These are phyloP conservation scores for Ariopsis seemanni DNA, from an alignment of 2,113 vertebrate genomes.

Conservation along the genomic window DNA sequence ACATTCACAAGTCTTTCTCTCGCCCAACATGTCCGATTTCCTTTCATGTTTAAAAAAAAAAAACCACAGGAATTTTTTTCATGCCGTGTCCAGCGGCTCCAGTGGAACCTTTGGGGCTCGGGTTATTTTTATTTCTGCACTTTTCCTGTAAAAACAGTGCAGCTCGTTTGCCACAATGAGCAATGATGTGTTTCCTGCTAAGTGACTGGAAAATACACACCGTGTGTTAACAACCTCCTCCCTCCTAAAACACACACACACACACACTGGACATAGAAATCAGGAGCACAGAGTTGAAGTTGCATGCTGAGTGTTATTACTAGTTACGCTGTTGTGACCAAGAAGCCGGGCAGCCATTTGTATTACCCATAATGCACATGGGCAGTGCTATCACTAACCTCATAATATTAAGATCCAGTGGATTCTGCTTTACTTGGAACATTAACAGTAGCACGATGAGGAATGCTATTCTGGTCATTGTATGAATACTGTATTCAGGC, in stretches of 20 bases:
- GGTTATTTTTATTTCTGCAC: slow-evolving; percentile 99
- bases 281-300: slow-evolving; percentile 13
- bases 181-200: slow-evolving; percentile 95
- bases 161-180: slow-evolving; percentile 85
- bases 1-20: neutral
- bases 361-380: slow-evolving; percentile 6
- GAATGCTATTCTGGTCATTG: neutral
- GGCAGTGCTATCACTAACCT: neutral
- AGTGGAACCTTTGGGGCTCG: slow-evolving; percentile 63
- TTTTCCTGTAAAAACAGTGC: slow-evolving; percentile 90
- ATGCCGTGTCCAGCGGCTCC: slow-evolving; percentile 40
- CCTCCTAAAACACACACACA: slow-evolving; percentile 75
- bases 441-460: neutral
- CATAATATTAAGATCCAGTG: neutral
- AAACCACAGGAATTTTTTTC: slow-evolving; percentile 6
- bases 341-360: neutral
- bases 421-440: neutral
- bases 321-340: neutral
- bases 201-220: slow-evolving; percentile 90
- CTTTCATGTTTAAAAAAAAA: slow-evolving; percentile 36
- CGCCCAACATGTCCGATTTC: neutral
- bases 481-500: neutral
- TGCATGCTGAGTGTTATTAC: neutral
- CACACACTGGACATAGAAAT: slow-evolving; percentile 26
- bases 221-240: slow-evolving; percentile 88